Evolutionary conservation across 2,113 vertebrate species (phyloP).

Genomic region (Stigmatopora argus): DNA sequence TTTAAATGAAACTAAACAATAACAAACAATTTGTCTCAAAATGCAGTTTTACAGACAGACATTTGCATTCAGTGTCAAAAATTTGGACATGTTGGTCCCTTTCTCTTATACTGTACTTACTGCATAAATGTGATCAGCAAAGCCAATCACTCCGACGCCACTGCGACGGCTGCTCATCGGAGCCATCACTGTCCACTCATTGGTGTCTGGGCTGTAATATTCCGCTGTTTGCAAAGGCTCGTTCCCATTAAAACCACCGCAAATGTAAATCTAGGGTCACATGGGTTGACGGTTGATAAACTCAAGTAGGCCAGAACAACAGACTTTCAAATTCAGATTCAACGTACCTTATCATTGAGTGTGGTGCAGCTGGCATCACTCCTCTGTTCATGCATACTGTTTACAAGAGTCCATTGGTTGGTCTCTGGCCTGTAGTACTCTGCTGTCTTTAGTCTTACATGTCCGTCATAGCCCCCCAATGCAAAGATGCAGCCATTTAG

Average conservation of each 20-base stretch:
- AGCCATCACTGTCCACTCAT: slow-evolving; percentile 43
- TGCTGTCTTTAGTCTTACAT: slow-evolving; percentile 6
- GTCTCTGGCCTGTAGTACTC: slow-evolving; percentile 34
- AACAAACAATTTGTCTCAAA: neutral
- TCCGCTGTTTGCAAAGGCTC: slow-evolving; percentile 70
- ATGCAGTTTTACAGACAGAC: neutral
- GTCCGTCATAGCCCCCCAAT: slow-evolving; percentile 37
- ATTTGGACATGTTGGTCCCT: neutral
- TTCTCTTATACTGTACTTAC: slow-evolving; percentile 26
- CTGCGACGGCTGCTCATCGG: slow-evolving; percentile 22
- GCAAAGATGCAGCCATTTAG: slow-evolving; percentile 38
- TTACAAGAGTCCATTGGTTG: slow-evolving; percentile 48
- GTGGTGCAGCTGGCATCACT: slow-evolving; percentile 63
- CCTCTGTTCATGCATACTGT: slow-evolving; percentile 28
- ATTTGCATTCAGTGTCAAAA: neutral
- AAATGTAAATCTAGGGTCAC: slow-evolving; percentile 78
- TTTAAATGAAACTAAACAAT: too few relatives aligned
- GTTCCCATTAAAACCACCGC: slow-evolving; percentile 80
- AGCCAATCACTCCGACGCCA: slow-evolving; percentile 27
- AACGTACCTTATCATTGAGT: slow-evolving; percentile 71
- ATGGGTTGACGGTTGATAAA: neutral
- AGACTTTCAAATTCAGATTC: neutral
- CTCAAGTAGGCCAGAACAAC: neutral
- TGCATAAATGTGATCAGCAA: slow-evolving; percentile 27
- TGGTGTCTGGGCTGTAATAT: slow-evolving; percentile 27